phyloP scores from a whole-genome alignment of 2,113 vertebrate genomes.

The Mustelus asterias region DNA sequence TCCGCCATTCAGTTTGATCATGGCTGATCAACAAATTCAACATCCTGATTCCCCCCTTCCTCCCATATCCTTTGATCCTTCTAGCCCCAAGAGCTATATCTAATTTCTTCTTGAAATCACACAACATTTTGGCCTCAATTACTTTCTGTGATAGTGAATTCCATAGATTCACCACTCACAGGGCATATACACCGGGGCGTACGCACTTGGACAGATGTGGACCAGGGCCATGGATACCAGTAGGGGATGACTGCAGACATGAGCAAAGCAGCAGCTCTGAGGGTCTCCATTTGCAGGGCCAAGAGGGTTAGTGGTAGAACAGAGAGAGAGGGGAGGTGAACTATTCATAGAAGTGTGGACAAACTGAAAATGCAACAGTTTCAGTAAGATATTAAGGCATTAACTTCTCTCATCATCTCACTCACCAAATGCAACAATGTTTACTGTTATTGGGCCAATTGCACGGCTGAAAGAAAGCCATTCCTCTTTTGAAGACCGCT shows the following conservation, averaged over 20 bases:
- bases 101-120: no score
- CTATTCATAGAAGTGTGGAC: neutral
- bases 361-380: neutral
- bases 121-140: no score
- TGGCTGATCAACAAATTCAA: no score
- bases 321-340: neutral
- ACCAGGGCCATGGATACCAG: neutral
- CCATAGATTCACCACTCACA: no score
- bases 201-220: neutral
- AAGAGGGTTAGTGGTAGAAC: neutral
- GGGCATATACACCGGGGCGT: no score
- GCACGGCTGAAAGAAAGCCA: neutral
- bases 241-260: neutral
- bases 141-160: no score
- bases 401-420: neutral
- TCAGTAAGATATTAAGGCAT: neutral
- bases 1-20: no score
- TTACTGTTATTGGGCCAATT: neutral
- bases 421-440: neutral
- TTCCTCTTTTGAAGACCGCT: neutral
- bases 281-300: neutral
- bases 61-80: no score
- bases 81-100: no score
- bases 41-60: no score
- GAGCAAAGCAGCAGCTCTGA: neutral